These are phyloP conservation scores for Cataglyphis livida DNA, from an alignment of 2,888 invertebrate genomes.

Conservation along the genomic window DNA sequence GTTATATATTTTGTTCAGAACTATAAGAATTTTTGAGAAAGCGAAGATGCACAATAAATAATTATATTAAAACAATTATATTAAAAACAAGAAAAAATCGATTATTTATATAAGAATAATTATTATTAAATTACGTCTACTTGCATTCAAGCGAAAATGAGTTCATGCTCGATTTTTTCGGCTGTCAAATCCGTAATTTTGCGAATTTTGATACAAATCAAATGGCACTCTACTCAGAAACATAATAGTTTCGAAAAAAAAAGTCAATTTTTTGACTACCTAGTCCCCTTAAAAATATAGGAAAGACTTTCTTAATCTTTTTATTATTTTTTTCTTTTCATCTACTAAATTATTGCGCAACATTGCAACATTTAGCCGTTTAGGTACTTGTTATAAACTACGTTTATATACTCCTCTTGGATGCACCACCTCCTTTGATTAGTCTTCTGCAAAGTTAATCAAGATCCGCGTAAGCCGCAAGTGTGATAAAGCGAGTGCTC, in stretches of 20 bases:
- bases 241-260: no score
- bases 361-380: background rate
- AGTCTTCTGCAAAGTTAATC: constrained; percentile 4
- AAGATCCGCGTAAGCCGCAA: background rate
- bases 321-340: background rate
- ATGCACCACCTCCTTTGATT: background rate
- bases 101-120: no score
- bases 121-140: no score
- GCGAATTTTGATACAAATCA: no score
- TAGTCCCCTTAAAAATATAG: background rate
- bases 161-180: no score
- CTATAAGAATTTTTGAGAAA: background rate
- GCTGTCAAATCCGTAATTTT: no score
- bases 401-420: background rate
- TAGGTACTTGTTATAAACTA: background rate
- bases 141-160: no score
- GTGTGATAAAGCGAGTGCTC: constrained; percentile 9
- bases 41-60: background rate
- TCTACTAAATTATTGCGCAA: background rate
- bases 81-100: no score
- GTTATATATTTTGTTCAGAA: background rate
- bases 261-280: no score
- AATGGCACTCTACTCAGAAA: no score
- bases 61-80: no score
- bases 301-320: background rate